phyloP scores from a whole-genome alignment of 2,797 vertebrate species.

The Eutrigla gurnardus region DNA sequence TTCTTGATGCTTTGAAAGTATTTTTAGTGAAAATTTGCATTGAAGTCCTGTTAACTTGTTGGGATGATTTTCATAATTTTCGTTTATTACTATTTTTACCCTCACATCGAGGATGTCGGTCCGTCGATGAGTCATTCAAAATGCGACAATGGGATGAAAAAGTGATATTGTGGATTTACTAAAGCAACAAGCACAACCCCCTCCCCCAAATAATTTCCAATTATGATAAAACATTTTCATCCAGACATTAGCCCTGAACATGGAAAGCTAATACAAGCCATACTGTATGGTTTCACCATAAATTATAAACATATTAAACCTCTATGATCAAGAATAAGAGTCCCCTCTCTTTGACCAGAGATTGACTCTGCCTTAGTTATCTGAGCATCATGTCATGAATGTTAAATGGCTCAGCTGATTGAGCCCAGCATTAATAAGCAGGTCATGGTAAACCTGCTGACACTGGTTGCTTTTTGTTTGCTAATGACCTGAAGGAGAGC shows the following conservation, averaged over 20 bases:
- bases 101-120: conserved; percentile 14
- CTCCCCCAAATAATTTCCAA: no score
- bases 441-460: neutral
- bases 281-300: no score
- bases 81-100: conserved; percentile 9
- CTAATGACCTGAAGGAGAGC: neutral
- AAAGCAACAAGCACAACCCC: neutral
- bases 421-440: neutral
- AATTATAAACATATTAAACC: no score
- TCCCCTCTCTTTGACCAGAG: no score
- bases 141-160: conserved; percentile 3
- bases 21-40: no score
- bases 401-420: neutral
- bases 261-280: no score
- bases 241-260: no score
- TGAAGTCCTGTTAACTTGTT: no score
- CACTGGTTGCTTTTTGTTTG: neutral
- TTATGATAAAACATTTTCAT: no score
- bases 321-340: no score
- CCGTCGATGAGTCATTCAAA: conserved; percentile 45
- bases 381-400: neutral
- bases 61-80: no score
- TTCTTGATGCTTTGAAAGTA: neutral
- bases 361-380: neutral
- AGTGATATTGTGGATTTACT: conserved; percentile 3